Evolutionary conservation across 2,113 vertebrate genomes (phyloP).

Genomic region (Furnarius figulus): DNA sequence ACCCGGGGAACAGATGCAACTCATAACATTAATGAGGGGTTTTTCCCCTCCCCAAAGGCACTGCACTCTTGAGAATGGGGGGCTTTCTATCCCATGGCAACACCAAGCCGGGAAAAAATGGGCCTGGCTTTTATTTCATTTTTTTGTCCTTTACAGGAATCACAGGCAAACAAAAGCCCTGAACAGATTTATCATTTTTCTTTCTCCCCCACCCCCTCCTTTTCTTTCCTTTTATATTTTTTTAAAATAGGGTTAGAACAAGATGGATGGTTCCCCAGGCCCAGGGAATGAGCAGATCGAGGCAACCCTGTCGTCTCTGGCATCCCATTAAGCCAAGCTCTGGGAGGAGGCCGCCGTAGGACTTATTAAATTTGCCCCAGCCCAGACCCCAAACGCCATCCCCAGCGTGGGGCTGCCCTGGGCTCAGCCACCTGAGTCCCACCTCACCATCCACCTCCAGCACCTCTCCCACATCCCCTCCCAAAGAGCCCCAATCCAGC

Average conservation of each 20-base stretch:
- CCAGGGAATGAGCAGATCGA: slow-evolving; percentile 19
- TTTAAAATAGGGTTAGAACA: slow-evolving; percentile 63
- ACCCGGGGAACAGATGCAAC: slow-evolving; percentile 56
- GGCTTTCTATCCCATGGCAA: slow-evolving; percentile 69
- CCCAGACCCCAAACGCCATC: background rate
- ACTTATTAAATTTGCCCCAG: background rate
- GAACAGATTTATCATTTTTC: slow-evolving; percentile 60
- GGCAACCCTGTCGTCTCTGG: slow-evolving; percentile 1
- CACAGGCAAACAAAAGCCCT: slow-evolving; percentile 56
- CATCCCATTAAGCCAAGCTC: slow-evolving; percentile 53
- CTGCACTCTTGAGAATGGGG: background rate
- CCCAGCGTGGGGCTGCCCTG: background rate
- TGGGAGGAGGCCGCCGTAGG: background rate
- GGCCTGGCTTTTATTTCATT: slow-evolving; percentile 46
- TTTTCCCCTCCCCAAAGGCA: slow-evolving; percentile 16
- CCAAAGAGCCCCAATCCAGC: background rate
- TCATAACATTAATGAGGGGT: background rate
- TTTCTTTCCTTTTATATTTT: slow-evolving; percentile 69
- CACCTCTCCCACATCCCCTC: background rate
- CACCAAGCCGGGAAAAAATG: slow-evolving; percentile 44
- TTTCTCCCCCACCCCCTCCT: slow-evolving; percentile 46
- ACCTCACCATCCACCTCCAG: background rate
- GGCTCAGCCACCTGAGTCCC: background rate
- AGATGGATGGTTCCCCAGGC: slow-evolving; percentile 63
- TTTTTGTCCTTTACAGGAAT: slow-evolving; percentile 57